Evolutionary conservation across 2,113 vertebrate species (phyloP).

Genomic region (Anguilla japonica): DNA sequence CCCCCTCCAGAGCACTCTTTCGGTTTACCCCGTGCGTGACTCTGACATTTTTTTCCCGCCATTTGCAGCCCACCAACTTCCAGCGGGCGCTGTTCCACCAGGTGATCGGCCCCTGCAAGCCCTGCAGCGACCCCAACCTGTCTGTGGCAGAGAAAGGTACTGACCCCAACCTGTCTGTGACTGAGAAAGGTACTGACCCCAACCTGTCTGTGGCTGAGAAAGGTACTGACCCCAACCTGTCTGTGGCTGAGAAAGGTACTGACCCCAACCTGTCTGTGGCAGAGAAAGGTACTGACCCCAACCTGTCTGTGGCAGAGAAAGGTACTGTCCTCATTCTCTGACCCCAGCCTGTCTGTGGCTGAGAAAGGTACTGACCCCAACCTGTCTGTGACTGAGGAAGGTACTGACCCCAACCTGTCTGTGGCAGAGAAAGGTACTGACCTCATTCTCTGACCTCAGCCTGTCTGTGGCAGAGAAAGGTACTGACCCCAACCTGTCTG

Average conservation of each 20-base stretch:
- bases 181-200: too few relatives aligned
- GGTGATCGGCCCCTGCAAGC: conserved; percentile 93
- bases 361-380: too few relatives aligned
- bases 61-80: conserved; percentile 80
- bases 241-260: too few relatives aligned
- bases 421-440: too few relatives aligned
- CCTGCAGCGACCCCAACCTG: conserved; percentile 96
- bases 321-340: neutral
- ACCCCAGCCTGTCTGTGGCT: neutral
- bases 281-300: too few relatives aligned
- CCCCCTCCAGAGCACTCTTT: too few relatives aligned
- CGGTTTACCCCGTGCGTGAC: neutral
- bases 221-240: too few relatives aligned
- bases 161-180: neutral
- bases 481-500: conserved; percentile 41
- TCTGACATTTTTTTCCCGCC: neutral
- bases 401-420: too few relatives aligned
- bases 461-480: conserved; percentile 97
- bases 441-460: conserved; percentile 85
- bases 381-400: too few relatives aligned
- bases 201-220: too few relatives aligned
- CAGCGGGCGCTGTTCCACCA: conserved; percentile 93
- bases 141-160: conserved; percentile 96
- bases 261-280: too few relatives aligned
- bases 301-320: too few relatives aligned